Base-by-base conservation (phyloP, 2,888 invertebrate genomes). In the Melikaiella ostensackeni region DNA sequence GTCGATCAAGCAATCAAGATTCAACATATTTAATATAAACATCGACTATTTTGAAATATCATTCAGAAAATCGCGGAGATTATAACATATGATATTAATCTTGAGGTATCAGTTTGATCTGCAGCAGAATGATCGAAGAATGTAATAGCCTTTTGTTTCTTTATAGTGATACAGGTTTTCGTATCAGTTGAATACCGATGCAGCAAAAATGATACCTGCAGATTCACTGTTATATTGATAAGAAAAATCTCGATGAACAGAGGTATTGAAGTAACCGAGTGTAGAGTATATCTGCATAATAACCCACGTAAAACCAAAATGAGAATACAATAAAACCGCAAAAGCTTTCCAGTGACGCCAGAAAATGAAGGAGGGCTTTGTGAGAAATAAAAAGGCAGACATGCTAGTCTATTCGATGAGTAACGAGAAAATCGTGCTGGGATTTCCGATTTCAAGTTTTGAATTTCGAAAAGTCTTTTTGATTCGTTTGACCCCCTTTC, bases 241-340 rank as follows among this genome's bases (percentile, higher is more conserved):
- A 57, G 11, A 11, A 5, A 13, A 13, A 13, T 1, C 9, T 21
- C 13, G 57, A 57, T 13, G 11, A 57, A 50, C 11, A 21, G 27
- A 13, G 21, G 21, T 24, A 9, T 13, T 24, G 5, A 57, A 24
- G 5, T 24, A 57, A 57, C 5, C 24, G 1, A 57, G 21, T 24
- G 11, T 24, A 66, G 13, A 42, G 16, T 70, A 70, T 70, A 42
- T 70, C 24, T 70, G 33, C 19, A 27, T 70, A 70, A 50, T 70
- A 50, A 50, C 30, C 64, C 11, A 24, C 21, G 13, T 35, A 2
- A 42, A 50, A 30, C 30, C n/a, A n/a, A 55, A 50, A 63, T 33
- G 70, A n/a, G 50, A 70, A 70, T 70, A 70, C 50, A 70, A 70
- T 70, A 50, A 70, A 70, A 70, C 50, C 7, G n/a, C n/a, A n/a